A percentile compares a stretch with the other conserved stretches of the same genome.
Conservation (phyloP, 1,140 invertebrate species). For the Latrodectus geometricus region DNA sequence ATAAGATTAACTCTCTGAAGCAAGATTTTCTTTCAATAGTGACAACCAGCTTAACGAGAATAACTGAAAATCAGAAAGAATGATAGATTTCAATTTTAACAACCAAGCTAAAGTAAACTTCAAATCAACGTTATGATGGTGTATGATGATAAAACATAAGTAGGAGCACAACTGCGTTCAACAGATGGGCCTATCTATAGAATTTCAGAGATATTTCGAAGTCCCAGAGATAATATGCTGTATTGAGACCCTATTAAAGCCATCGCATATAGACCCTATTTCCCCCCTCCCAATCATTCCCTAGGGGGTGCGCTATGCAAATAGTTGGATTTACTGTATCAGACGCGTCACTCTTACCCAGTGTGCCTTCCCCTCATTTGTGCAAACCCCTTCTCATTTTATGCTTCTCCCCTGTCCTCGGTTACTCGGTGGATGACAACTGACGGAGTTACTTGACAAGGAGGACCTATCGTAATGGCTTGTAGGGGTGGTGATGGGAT, state of each 20-base stretch:
- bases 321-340: conserved; percentile 58
- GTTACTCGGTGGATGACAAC: conserved; percentile 42
- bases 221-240: conserved; percentile 55
- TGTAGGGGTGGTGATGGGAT: conserved; percentile 38
- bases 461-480: conserved; percentile 44
- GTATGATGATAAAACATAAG: conserved; percentile 51
- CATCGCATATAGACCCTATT: conserved; percentile 56
- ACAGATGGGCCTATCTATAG: conserved; percentile 57
- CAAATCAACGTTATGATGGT: conserved; percentile 45
- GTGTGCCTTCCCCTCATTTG: conserved; percentile 9
- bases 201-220: conserved; percentile 45
- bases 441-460: conserved; percentile 56
- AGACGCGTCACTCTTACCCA: conserved; percentile 51
- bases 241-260: conserved; percentile 61
- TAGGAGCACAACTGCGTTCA: conserved; percentile 26
- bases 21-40: too few relatives aligned
- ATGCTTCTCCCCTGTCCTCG: conserved; percentile 8
- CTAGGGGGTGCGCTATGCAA: conserved; percentile 49
- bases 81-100: conserved; percentile 38
- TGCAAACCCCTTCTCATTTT: conserved; percentile 3
- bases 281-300: conserved; percentile 23
- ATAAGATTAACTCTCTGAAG: too few relatives aligned
- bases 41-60: too few relatives aligned
- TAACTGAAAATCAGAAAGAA: neutral
- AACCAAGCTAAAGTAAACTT: conserved; percentile 56